A percentile compares a stretch with the other conserved stretches of the same genome.
These are phyloP conservation scores for Clavelina lepadiformis DNA, from an alignment of 23 tunicate genomes.

Conservation along the genomic window DNA sequence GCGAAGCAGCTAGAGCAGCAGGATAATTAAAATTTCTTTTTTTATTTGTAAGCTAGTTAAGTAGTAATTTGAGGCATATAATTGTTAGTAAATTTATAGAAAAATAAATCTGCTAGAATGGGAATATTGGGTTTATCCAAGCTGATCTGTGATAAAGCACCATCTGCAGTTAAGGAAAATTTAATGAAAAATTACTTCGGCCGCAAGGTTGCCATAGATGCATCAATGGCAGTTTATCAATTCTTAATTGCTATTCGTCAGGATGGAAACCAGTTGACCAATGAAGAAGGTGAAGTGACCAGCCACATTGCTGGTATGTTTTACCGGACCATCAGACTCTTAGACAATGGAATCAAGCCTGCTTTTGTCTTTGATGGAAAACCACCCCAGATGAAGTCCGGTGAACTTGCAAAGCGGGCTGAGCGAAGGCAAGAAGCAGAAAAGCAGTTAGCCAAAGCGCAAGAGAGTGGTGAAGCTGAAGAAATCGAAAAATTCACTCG, in stretches of 20 bases:
- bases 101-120: constrained; percentile 22
- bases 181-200: constrained; percentile 92
- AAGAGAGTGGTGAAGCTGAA: constrained; percentile 76
- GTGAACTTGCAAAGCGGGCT: constrained; percentile 81
- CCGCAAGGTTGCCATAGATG: constrained; percentile 91
- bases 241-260: constrained; percentile 93
- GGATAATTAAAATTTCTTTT: too few relatives aligned
- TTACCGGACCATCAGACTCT: constrained; percentile 81
- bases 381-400: constrained; percentile 94
- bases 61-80: too few relatives aligned
- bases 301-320: constrained; percentile 91
- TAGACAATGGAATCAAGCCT: constrained; percentile 93
- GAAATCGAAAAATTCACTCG: constrained; percentile 76
- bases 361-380: constrained; percentile 97
- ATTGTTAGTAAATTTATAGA: background rate
- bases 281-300: constrained; percentile 97
- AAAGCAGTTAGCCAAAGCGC: constrained; percentile 85
- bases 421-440: constrained; percentile 93
- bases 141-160: constrained; percentile 88
- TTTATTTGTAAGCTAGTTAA: too few relatives aligned
- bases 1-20: too few relatives aligned
- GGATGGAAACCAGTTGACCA: constrained; percentile 93
- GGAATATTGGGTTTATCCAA: constrained; percentile 94
- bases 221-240: constrained; percentile 90
- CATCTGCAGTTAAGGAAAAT: constrained; percentile 76